Conservation (phyloP, 2,888 invertebrate species). For the Homarus gammarus region DNA sequence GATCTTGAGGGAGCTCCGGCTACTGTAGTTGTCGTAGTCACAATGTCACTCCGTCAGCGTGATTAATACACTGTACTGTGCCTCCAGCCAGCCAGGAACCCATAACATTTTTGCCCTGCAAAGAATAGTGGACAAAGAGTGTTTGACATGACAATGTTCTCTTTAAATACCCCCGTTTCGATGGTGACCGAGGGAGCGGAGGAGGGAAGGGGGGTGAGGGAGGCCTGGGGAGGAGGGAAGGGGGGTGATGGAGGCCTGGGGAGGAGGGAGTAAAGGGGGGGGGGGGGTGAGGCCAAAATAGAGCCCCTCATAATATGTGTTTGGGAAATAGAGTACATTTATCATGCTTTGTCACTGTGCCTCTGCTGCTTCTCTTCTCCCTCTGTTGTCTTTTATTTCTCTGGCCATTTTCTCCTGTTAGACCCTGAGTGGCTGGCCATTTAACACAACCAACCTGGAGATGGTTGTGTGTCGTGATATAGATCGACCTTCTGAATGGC, state of each 20-base stretch:
- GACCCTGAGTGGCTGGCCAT: too few relatives aligned
- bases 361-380: too few relatives aligned
- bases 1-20: not conserved
- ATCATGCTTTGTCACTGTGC: conserved; percentile 45
- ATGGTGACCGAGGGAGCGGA: not conserved
- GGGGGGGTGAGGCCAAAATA: too few relatives aligned
- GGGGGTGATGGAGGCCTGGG: too few relatives aligned
- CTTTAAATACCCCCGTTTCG: not conserved
- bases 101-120: conserved; percentile 26
- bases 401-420: too few relatives aligned
- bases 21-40: conserved; percentile 28
- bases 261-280: not conserved
- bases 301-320: conserved; percentile 29
- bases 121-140: conserved; percentile 29
- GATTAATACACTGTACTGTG: conserved; percentile 28
- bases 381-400: too few relatives aligned
- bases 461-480: too few relatives aligned
- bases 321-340: conserved; percentile 49
- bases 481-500: too few relatives aligned
- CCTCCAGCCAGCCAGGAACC: not conserved
- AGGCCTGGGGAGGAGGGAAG: not conserved
- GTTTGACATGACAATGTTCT: conserved; percentile 35
- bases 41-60: conserved; percentile 29
- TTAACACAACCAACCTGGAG: too few relatives aligned
- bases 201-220: conserved; percentile 1